phyloP scores from a whole-genome alignment of 2,113 vertebrate species.

The Galemys pyrenaicus region DNA sequence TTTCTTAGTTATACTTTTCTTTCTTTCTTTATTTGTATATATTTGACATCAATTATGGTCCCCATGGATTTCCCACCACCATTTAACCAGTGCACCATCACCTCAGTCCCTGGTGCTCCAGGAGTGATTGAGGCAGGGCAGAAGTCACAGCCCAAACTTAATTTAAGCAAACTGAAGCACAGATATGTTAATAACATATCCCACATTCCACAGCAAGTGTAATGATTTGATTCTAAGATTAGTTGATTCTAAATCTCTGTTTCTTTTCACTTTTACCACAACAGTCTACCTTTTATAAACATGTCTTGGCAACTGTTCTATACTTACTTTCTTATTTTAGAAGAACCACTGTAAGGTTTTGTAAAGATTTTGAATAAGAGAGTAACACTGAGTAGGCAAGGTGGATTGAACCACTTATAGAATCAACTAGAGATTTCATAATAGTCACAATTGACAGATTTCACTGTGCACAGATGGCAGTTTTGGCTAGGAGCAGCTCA shows the following conservation, averaged over 20 bases:
- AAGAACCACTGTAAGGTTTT: not conserved
- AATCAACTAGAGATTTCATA: slow-evolving; percentile 77
- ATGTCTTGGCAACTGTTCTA: not conserved
- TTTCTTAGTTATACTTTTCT: not conserved
- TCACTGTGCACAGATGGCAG: slow-evolving; percentile 81
- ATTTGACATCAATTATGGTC: too few species aligned
- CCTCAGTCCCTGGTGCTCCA: not conserved
- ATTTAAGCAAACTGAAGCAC: not conserved
- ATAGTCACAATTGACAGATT: slow-evolving; percentile 82
- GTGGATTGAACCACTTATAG: slow-evolving; percentile 75
- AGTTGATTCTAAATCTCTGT: not conserved
- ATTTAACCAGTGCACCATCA: too few species aligned
- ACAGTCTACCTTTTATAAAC: not conserved
- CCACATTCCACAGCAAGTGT: not conserved
- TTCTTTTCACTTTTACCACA: not conserved
- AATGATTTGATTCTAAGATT: not conserved
- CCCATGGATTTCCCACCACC: too few species aligned
- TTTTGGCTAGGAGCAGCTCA: slow-evolving; percentile 75
- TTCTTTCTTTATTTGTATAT: too few species aligned
- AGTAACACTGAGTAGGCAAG: slow-evolving; percentile 15
- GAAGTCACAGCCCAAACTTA: not conserved
- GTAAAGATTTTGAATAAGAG: not conserved
- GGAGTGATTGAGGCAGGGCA: not conserved
- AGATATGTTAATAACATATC: not conserved
- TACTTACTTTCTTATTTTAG: not conserved